Conservation (phyloP, 2,113 vertebrate species). For the Pachyramphus minor region DNA sequence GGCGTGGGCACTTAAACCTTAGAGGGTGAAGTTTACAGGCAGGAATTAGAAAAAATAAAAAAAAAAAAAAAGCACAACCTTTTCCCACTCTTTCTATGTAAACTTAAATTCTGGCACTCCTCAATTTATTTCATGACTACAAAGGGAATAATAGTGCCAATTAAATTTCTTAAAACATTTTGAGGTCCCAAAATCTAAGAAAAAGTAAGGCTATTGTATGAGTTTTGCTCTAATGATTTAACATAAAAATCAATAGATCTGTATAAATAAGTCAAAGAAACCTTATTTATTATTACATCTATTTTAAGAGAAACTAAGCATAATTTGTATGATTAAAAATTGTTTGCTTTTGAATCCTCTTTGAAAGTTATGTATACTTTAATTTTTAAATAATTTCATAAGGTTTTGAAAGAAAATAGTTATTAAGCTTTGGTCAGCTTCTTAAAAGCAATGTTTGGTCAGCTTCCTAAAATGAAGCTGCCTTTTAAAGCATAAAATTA, state of each 20-base stretch:
- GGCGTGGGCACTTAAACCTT: background rate
- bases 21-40: background rate
- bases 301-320: background rate
- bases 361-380: background rate
- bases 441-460: background rate
- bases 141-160: background rate
- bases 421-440: background rate
- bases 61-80: accelerated
- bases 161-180: background rate
- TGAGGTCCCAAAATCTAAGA: background rate
- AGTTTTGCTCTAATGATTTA: background rate
- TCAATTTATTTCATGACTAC: background rate
- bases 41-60: background rate
- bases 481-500: conserved; percentile 33
- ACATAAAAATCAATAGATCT: background rate
- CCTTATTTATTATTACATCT: accelerated
- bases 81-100: background rate
- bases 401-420: background rate
- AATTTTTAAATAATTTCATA: conserved; percentile 29
- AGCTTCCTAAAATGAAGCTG: background rate
- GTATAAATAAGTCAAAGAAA: background rate
- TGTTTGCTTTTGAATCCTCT: background rate
- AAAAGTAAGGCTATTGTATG: background rate
- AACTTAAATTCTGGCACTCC: background rate
- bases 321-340: background rate